Evolutionary conservation across 92 coral and sea anemone species (phyloP).

Genomic region (Zoanthus gigantus): DNA sequence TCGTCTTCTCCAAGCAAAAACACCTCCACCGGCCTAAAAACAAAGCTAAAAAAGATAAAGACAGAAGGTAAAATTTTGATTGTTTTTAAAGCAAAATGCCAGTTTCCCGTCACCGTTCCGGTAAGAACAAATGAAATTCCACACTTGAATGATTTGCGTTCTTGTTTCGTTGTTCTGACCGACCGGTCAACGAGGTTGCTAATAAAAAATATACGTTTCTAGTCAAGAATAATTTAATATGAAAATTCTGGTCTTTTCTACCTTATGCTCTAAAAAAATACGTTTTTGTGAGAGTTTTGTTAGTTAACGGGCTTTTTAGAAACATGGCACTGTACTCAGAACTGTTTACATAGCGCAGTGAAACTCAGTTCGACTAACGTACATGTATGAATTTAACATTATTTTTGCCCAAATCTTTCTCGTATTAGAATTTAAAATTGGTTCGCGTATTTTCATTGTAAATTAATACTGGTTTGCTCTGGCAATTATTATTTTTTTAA

Average conservation of each 20-base stretch:
- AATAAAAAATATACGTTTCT: background rate
- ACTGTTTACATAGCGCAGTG: background rate
- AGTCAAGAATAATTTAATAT: background rate
- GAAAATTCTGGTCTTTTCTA: background rate
- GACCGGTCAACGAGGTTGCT: background rate
- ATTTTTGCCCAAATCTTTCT: background rate
- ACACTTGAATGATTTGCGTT: background rate
- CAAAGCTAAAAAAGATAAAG: constrained; percentile 91
- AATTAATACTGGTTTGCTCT: background rate
- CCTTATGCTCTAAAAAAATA: background rate
- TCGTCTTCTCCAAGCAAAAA: constrained; percentile 86
- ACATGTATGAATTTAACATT: background rate
- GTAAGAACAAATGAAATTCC: background rate
- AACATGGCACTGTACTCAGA: background rate
- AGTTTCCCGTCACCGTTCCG: constrained; percentile 4
- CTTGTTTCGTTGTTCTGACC: constrained; percentile 3
- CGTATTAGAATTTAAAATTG: background rate
- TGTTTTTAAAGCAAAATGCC: background rate
- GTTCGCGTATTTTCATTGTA: background rate
- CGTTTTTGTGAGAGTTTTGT: background rate
- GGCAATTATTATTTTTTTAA: background rate
- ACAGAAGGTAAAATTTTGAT: constrained; percentile 76
- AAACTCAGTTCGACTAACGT: background rate
- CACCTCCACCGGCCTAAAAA: constrained; percentile 75
- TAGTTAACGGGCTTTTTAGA: background rate